Base-by-base conservation (phyloP, 2,113 vertebrate species). In the Xerus inauris region DNA sequence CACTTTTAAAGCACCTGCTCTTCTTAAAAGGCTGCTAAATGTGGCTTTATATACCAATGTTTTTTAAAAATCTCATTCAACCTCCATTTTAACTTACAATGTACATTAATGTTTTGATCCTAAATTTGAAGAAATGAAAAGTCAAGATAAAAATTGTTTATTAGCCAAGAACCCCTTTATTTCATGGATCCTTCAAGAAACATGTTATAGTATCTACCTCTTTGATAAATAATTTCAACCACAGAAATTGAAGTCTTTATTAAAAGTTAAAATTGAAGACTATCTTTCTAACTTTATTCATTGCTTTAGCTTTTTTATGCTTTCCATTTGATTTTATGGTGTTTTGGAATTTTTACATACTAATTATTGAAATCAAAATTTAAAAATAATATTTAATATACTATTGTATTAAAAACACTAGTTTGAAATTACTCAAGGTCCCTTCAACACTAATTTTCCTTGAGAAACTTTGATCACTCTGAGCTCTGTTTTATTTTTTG, bases 41-140 rank as follows among this genome's bases (percentile, higher is more conserved):
- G 89, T 35, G 65, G 4, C 10, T 42, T 26, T 5, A 30, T 2
- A 24, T 76, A 17, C 0, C 0, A 32, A 75, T 45, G 75, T 77
- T 89, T 49, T 38, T 73, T 65, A 40, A 4, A 80, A 85, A 77
- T 71, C 6, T 77, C 9, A 67, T 54, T 93, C 30, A 89, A 40
- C 10, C 57, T 81, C 76, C 75, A 7, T 62, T 87, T 89, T 76
- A 64, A 76, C 72, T 87, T 67, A 10, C 0, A 84, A 40, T 89
- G 84, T 51, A 3, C 5, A 38, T 35, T 26, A 89, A 49, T 59
- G 6, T 42, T 91, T 87, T 91, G 22, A 65, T 1, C 20, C 4
- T 62, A 84, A 96, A 80, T 42, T 64, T 67, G 40, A 87, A 93
- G 7, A 80, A 81, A 90, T 51, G 6, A 86, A 54, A 69, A 71